phyloP scores from a whole-genome alignment of 2,113 vertebrate species.

The Otolemur garnettii region DNA sequence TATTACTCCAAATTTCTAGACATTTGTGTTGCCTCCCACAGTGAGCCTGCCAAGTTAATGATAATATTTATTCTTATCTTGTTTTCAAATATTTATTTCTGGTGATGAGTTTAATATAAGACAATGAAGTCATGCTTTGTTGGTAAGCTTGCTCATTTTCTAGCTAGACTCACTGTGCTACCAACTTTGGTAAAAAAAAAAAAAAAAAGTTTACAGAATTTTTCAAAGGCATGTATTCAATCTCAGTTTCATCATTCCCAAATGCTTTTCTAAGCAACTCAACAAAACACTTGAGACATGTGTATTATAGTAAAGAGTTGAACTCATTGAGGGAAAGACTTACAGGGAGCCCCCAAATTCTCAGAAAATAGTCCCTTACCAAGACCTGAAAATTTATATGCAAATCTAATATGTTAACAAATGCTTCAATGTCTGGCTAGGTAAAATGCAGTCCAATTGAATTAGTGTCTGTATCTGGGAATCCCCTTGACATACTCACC shows the following conservation, averaged over 20 bases:
- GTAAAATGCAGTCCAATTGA: background rate
- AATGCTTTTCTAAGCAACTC: constrained; percentile 37
- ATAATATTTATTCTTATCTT: constrained; percentile 73
- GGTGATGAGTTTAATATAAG: constrained; percentile 35
- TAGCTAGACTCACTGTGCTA: background rate
- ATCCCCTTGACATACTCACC: background rate
- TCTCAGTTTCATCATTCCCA: background rate
- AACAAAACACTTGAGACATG: background rate
- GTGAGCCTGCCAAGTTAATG: constrained; percentile 23
- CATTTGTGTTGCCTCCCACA: constrained; percentile 57
- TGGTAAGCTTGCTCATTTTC: constrained; percentile 13
- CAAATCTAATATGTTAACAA: background rate
- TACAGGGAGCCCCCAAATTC: background rate
- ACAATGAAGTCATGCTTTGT: constrained; percentile 1
- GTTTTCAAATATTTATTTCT: constrained; percentile 73
- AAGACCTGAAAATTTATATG: background rate
- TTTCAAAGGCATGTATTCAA: background rate
- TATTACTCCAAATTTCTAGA: constrained; percentile 60
- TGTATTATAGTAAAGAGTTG: background rate
- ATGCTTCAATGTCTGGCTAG: background rate
- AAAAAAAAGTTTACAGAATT: background rate
- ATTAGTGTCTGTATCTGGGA: background rate
- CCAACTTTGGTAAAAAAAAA: constrained; percentile 70
- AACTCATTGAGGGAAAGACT: background rate
- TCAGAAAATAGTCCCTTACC: background rate